Base-by-base conservation (phyloP, 2,888 invertebrate species). In the Iphiclides podalirius region DNA sequence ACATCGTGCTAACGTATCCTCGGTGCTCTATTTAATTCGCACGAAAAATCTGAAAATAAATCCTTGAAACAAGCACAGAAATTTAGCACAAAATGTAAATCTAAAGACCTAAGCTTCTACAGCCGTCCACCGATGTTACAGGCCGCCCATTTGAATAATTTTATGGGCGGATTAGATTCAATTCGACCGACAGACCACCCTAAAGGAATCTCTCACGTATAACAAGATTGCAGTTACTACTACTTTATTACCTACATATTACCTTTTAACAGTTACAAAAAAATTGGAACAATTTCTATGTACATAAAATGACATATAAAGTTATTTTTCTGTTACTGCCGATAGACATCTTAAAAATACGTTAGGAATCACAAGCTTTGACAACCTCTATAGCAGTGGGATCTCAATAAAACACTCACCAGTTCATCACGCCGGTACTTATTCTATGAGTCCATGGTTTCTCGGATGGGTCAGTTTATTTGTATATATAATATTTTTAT, bases 101-200 rank as follows among this genome's bases (percentile, higher is more conserved):
- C 23, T 36, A 26, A 44, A 36, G 36, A 44, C 15, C 36, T 26
- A 36, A 44, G 23, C 44, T 44, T 26, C 15, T 26, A 36, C 36
- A 35, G 28, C 35, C 43, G 35, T 35, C 43, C 23, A 20, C 42
- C 33, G 14, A 35, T 43, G 35, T 43, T 23, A 35, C 43, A n/a
- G 43, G 14, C 2, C 4, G 43, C 14, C 14, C 35, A 35, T 43
- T 43, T 43, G 43, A 35, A 43, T 43, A 43, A 44, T 44, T 36
- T 44, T 36, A 44, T 44, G 26, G 36, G 15, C 26, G 26, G 44
- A 44, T 44, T 44, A 44, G 44, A 44, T 44, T 44, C 44, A 44
- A 35, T 44, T 44, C 36, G 36, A 15, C 26, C 36, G 26, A 36
- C 44, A 26, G 36, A 36, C 36, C 26, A 16, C 44, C 43, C 36